Base-by-base conservation (phyloP, 2,888 invertebrate species). In the Caenorhabditis zanzibari region DNA sequence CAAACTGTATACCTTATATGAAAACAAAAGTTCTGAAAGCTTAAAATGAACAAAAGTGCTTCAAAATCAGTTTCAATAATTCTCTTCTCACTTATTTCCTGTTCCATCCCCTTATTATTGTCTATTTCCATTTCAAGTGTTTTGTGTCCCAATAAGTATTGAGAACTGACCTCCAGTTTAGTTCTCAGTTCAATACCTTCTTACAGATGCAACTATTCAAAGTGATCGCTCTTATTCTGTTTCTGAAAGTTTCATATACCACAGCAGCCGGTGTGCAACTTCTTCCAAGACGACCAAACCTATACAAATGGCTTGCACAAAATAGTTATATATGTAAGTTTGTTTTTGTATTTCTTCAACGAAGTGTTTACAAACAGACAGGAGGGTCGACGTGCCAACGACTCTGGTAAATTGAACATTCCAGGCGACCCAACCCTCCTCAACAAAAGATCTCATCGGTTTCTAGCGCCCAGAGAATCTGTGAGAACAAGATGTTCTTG, bases 321-420 rank as follows among this genome's bases (percentile, higher is more conserved):
- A 82, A 82, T 56, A 74, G 74, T 58, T 82, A 82, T 64, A 73
- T 82, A 49, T 82, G 82, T 82, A 35, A 63, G 82, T 74, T 64
- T 41, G n/a, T 35, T 9, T 12, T 0, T 19, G 1, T 9, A 64
- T 61, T 61, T 41, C 41, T n/a, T n/a, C n/a, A n/a, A n/a, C n/a
- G n/a, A n/a, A 4, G 22, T 38, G 16, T 41, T 26, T 12, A 10
- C 32, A 41, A 7, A 14, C 32, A 6, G 32, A 32, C 32, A n/a
- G n/a, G n/a, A n/a, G n/a, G 5, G 32, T 32, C 32, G 32, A 4
- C 32, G 5, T 4, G 7, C 32, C 32, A 32, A 4, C 32, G 32
- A 4, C 32, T 6, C 32, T 4, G 32, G 7, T 2, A 41, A 41
- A 28, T 26, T 26, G 9, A 14, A 12, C 0, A 16, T 66, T 68